Percentiles rank a stretch among this genome's conserved stretches.
phyloP scores from a whole-genome alignment of 1,140 invertebrate genomes.

The Oedothorax gibbosus region DNA sequence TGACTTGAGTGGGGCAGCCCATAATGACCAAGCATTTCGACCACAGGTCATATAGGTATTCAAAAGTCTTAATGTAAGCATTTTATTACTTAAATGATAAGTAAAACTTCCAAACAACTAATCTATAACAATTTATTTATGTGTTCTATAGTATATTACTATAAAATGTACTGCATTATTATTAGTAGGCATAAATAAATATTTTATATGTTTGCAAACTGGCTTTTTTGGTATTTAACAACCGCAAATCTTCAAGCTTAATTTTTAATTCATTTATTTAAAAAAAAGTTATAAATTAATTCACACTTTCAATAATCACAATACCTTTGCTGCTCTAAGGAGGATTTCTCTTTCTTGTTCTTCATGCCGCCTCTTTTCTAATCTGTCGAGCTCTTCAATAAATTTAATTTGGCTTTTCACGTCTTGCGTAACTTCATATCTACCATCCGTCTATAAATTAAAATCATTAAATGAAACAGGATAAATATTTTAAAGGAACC shows the following conservation, averaged over 20 bases:
- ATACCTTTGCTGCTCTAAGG: conserved; percentile 90
- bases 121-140: no score
- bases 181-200: not conserved
- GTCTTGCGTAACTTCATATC: conserved; percentile 91
- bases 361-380: conserved; percentile 93
- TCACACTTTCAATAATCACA: not conserved
- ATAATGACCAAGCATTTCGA: no score
- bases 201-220: no score
- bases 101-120: no score
- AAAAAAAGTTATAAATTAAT: no score
- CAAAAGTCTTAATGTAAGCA: no score
- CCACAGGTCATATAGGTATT: no score
- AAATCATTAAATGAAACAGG: not conserved
- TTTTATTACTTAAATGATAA: no score
- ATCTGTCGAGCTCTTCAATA: conserved; percentile 92
- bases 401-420: conserved; percentile 94
- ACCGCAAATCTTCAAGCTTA: not conserved
- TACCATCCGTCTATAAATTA: conserved; percentile 78
- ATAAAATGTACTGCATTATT: not conserved
- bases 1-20: no score
- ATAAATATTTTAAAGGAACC: no score
- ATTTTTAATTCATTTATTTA: not conserved
- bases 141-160: no score
- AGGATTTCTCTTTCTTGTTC: conserved; percentile 94
- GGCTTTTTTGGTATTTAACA: not conserved